phyloP scores from a whole-genome alignment of 1,140 invertebrate species.

The Hetaerina americana region DNA sequence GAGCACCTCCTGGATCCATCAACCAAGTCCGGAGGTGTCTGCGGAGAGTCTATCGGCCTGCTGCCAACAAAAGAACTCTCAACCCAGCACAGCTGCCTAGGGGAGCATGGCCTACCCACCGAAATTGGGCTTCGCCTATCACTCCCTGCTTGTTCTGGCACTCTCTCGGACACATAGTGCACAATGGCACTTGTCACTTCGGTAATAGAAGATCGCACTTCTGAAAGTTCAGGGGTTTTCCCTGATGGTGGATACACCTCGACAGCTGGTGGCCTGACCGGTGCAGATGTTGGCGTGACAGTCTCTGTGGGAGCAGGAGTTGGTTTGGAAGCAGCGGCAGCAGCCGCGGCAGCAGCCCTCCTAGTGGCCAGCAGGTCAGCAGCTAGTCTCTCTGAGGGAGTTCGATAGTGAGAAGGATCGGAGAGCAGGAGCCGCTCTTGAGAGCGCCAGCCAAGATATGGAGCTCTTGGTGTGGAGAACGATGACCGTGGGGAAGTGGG shows the following conservation, averaged over 20 bases:
- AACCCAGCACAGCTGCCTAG: slow-evolving; percentile 57
- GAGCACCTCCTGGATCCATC: slow-evolving; percentile 22
- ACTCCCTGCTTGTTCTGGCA: slow-evolving; percentile 25
- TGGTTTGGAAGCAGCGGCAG: slow-evolving; percentile 25
- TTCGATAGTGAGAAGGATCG: slow-evolving; percentile 34
- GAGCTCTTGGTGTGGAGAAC: slow-evolving; percentile 39
- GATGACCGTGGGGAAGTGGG: slow-evolving; percentile 36
- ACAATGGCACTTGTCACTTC: slow-evolving; percentile 87
- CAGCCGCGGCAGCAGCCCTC: slow-evolving; percentile 23
- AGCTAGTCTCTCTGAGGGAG: slow-evolving; percentile 69
- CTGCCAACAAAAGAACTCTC: slow-evolving; percentile 82
- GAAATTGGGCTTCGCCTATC: neutral
- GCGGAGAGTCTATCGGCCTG: slow-evolving; percentile 67
- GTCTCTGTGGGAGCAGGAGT: slow-evolving; percentile 36
- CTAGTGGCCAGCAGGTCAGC: slow-evolving; percentile 35
- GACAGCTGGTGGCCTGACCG: neutral
- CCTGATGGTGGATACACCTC: slow-evolving; percentile 1
- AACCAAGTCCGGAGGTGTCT: slow-evolving; percentile 54
- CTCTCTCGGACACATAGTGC: slow-evolving; percentile 62
- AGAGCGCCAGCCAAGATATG: slow-evolving; percentile 80
- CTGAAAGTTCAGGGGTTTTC: slow-evolving; percentile 23
- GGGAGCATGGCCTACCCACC: slow-evolving; percentile 15
- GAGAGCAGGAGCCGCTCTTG: slow-evolving; percentile 62
- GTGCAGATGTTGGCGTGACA: neutral
- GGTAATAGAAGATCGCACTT: slow-evolving; percentile 79